Base-by-base conservation (phyloP, 2,113 vertebrate genomes). In the Campylorhamphus procurvoides region DNA sequence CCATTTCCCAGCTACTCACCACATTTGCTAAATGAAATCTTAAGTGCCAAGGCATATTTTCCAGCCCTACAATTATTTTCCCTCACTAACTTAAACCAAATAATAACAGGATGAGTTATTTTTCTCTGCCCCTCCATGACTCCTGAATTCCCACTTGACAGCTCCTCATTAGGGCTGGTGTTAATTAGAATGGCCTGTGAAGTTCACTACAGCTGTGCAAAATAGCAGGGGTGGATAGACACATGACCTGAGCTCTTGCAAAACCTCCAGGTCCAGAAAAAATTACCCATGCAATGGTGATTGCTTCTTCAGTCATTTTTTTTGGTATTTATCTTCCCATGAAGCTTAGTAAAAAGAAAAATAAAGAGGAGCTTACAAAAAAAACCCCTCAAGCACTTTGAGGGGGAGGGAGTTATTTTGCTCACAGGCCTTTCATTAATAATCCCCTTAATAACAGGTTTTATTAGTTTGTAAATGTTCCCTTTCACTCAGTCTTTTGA, bases 401-500 rank as follows among this genome's bases (percentile, higher is more conserved):
- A 67, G 18, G 23, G 12, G 22, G 16, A 66, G 15, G 3, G 19
- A 16, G 31, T 27, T 66, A 76, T 42, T 75, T 83, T 86, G 52
- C 52, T 37, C 0, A 0, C 81, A 90, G 31, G 67, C 44, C 55
- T 78, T 68, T 82, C 56, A 66, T 84, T 91, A 91, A 83, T 92
- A 58, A 62, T 55, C 31, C 71, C n/a, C 79, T 84, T 95, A 74
- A 85, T 69, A 62, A 68, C 35, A 28, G 50, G 40, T 49, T 95
- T 84, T 74, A 74, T 82, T 81, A 59, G 72, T n/a, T 66, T 87
- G 40, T 55, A 67, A 44, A 46, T 31, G 35, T 50, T 77, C 69
- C 68, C 75, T 91, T 93, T 90, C 77, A 24, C 12, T n/a, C 82
- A 85, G 67, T 74, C 50, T 95, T 96, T 92, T 91, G 46, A 96